Evolutionary conservation across 2,888 invertebrate species (phyloP).

Genomic region (Epistrophella euchroma): DNA sequence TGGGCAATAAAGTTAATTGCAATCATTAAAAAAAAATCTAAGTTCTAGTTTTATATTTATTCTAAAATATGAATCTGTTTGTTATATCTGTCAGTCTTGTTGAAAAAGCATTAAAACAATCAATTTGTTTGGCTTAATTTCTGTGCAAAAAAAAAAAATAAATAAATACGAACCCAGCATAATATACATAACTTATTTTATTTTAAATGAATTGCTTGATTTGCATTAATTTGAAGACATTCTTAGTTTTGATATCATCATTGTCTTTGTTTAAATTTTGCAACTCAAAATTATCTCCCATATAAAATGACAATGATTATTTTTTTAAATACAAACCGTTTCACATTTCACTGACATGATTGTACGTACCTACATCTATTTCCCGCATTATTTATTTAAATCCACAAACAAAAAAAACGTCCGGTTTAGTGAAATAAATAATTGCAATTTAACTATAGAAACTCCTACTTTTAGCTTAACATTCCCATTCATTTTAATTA

Average conservation of each 20-base stretch:
- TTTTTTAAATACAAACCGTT: neutral
- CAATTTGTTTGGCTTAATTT: slow-evolving; percentile 10
- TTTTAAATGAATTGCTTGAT: neutral
- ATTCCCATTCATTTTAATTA: slow-evolving; percentile 5
- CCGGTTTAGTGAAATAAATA: slow-evolving; percentile 28
- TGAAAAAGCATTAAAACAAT: slow-evolving; percentile 4
- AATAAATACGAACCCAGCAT: neutral
- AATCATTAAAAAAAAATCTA: neutral
- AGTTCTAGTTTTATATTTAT: slow-evolving; percentile 1
- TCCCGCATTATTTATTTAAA: slow-evolving; percentile 12
- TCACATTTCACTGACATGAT: slow-evolving; percentile 13
- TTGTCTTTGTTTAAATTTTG: slow-evolving; percentile 10
- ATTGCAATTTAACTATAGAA: slow-evolving; percentile 19
- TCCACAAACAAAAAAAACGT: neutral
- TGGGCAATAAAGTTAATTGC: neutral
- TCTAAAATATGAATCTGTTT: neutral
- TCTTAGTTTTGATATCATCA: slow-evolving; percentile 8
- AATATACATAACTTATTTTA: neutral
- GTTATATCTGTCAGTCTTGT: neutral
- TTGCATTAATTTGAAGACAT: slow-evolving; percentile 21
- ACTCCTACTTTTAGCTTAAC: slow-evolving; percentile 4
- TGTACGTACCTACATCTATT: neutral
- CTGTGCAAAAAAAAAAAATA: neutral
- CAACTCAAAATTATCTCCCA: neutral
- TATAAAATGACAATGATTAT: slow-evolving; percentile 19